These are phyloP conservation scores for Acrocephalus scirpaceus DNA, from an alignment of 2,797 vertebrate genomes.

Conservation along the genomic window DNA sequence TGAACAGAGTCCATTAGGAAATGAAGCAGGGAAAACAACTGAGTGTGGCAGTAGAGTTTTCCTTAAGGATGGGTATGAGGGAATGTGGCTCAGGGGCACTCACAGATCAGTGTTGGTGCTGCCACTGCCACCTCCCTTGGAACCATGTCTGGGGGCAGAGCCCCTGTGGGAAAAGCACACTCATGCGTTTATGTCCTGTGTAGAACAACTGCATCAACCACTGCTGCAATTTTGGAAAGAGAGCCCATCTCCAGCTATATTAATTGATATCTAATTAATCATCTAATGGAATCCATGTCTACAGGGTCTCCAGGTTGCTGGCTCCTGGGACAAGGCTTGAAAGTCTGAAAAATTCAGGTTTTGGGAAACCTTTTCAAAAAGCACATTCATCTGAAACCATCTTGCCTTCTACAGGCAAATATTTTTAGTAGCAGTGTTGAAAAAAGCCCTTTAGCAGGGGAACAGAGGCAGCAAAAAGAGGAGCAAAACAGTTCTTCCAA, in stretches of 20 bases:
- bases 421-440: background rate
- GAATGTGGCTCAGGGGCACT: fast-evolving
- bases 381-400: background rate
- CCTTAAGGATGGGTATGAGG: fast-evolving
- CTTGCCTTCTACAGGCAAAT: background rate
- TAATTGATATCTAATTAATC: background rate
- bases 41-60: background rate
- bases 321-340: background rate
- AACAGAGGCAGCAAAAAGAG: background rate
- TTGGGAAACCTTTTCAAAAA: background rate
- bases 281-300: background rate
- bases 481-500: background rate
- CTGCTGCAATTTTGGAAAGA: background rate
- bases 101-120: fast-evolving
- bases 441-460: background rate
- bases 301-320: background rate
- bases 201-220: background rate
- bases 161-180: background rate
- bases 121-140: background rate
- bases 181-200: fast-evolving
- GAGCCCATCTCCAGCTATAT: background rate
- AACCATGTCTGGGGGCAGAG: background rate
- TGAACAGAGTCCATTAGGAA: background rate
- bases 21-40: background rate
- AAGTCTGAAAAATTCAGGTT: background rate